Evolutionary conservation across 1,140 invertebrate species (phyloP), one percentile per base, ranked within the genome.

Genomic region (Rhizoglyphus robini): DNA sequence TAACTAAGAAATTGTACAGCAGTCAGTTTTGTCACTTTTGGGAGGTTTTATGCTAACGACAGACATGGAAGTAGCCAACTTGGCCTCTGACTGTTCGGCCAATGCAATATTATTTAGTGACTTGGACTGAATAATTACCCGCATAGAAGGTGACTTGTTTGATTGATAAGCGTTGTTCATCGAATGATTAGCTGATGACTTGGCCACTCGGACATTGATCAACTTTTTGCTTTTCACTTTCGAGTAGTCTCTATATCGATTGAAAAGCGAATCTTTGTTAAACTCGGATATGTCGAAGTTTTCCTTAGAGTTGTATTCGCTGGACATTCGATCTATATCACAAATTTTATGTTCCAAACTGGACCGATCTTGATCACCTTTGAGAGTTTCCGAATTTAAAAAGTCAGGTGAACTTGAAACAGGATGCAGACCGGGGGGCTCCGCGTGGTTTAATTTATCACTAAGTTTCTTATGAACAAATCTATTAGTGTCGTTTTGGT

Each of bases 111-210:
- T 65, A 57, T 68, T 68, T 20, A 67, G 63, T 18, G 67, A 68
- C 34, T 68, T 68, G n/a, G 67, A 68, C 47, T 68, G 67, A 30
- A 68, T 41, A n/a, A 68, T 68, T 15, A 68, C 49, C 32, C 64
- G 25, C 34, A 68, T 36, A 0, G 67, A 68, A n/a, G 67, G 67
- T 23, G 63, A 25, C 20, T 29, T 41, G 54, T 34, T 29, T 20
- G 41, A 30, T 31, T 36, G 18, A 46, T 65, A n/a, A 36, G 8
- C 34, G 27, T 18, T 48, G 20, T 5, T 31, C 34, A 47, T 51
- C 11, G 41, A 57, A 30, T 18, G 32, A 29, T 64, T 64, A 13
- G 38, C 51, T 27, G 15, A 36, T 20, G 36, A 61, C 23, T 51
- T 13, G 23, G 15, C 38, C 15, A 57, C 46, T 49, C 38, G 46